A percentile compares a stretch with the other conserved stretches of the same genome.
These are phyloP conservation scores for Mesopsocus fuscifrons DNA, from an alignment of 2,888 invertebrate species.

Conservation along the genomic window DNA sequence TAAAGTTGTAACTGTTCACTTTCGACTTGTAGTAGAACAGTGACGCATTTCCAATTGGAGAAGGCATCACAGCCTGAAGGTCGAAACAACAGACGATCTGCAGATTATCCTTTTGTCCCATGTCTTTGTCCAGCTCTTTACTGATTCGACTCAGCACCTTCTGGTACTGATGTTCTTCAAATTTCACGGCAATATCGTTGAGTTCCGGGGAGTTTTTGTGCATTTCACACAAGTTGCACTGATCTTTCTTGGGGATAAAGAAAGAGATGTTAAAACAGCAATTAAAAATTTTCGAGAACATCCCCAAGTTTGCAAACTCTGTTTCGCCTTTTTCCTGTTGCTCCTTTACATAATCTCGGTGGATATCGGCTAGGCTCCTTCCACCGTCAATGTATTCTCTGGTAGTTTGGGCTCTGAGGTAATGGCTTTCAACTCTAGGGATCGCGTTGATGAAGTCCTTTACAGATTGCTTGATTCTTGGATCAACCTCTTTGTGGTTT, in stretches of 20 bases:
- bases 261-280: conserved; percentile 11
- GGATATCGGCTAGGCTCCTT: not conserved
- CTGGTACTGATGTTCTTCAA: conserved; percentile 4
- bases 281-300: conserved; percentile 9
- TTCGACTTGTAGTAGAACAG: conserved; percentile 10
- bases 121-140: conserved; percentile 10
- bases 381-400: not conserved
- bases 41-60: conserved; percentile 9
- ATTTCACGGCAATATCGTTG: not conserved
- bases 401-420: conserved; percentile 1
- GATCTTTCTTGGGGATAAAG: conserved; percentile 12
- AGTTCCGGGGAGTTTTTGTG: conserved; percentile 8
- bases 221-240: conserved; percentile 10
- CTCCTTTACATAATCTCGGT: conserved; percentile 9
- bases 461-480: not conserved
- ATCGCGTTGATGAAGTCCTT: not conserved
- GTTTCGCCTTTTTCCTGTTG: conserved; percentile 6
- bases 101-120: not conserved
- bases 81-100: conserved; percentile 2
- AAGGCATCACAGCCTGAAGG: conserved; percentile 9
- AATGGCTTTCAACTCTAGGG: not conserved
- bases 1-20: not conserved
- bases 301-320: conserved; percentile 1
- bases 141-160: conserved; percentile 3
- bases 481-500: not conserved